Evolutionary conservation across 2,113 vertebrate species (phyloP).

Genomic region (Ascaphus truei): DNA sequence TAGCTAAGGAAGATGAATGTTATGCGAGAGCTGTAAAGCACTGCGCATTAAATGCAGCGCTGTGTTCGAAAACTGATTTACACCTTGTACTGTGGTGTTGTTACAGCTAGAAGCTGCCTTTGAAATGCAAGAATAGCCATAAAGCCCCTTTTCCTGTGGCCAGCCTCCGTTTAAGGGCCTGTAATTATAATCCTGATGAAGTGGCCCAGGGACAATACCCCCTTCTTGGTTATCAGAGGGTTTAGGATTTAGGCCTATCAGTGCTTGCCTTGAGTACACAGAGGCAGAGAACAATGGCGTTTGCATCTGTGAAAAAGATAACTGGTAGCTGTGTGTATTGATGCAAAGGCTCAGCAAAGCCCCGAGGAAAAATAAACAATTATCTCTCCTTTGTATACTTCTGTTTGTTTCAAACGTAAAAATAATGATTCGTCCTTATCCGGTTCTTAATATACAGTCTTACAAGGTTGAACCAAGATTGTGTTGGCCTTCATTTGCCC

Average conservation of each 20-base stretch:
- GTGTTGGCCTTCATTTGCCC: no score
- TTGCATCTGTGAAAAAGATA: constrained; percentile 38
- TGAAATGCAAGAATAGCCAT: constrained; percentile 62
- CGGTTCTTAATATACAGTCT: no score
- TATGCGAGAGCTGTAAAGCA: constrained; percentile 73
- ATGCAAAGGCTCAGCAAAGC: not conserved
- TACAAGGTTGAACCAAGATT: no score
- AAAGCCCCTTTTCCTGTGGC: constrained; percentile 55
- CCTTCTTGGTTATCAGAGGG: constrained; percentile 32
- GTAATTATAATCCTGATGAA: constrained; percentile 61
- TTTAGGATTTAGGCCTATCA: constrained; percentile 17
- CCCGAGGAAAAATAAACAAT: constrained; percentile 11
- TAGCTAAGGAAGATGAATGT: constrained; percentile 75
- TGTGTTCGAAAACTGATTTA: constrained; percentile 77
- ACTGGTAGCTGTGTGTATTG: constrained; percentile 27
- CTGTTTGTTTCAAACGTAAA: not conserved
- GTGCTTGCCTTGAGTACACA: constrained; percentile 27
- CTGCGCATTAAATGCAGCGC: constrained; percentile 65
- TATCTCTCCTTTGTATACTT: not conserved
- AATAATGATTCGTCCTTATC: no score
- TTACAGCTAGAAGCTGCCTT: constrained; percentile 56
- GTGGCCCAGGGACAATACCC: constrained; percentile 42
- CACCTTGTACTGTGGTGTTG: constrained; percentile 65
- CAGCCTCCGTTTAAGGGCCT: constrained; percentile 42
- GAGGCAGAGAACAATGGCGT: constrained; percentile 35